Percentiles rank a stretch among this genome's conserved stretches.
phyloP scores from a whole-genome alignment of 2,888 invertebrate species.

The Folsomia manolachei region DNA sequence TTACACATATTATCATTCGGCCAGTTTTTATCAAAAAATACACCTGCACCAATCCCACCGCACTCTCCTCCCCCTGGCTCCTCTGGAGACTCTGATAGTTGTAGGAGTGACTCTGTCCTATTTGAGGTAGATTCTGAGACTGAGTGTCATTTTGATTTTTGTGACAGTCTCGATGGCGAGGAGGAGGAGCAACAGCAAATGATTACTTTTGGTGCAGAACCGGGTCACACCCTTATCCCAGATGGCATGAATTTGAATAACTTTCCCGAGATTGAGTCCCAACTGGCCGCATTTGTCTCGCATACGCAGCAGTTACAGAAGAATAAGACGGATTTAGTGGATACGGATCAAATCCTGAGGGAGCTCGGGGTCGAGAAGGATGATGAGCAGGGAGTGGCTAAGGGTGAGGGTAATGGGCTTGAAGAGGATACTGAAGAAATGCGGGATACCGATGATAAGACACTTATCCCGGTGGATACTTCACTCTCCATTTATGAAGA shows the following conservation, averaged over 20 bases:
- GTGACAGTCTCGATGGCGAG: background rate
- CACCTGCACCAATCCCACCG: background rate
- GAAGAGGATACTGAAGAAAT: conserved; percentile 19
- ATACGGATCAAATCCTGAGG: background rate
- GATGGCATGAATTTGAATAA: background rate
- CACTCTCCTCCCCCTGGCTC: background rate
- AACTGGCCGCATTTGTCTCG: background rate
- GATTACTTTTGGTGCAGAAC: background rate
- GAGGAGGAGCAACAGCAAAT: conserved; percentile 11
- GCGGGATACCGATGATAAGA: background rate
- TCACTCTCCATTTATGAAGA: conserved; percentile 13
- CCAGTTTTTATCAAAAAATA: conserved; percentile 26
- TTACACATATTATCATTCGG: conserved; percentile 16
- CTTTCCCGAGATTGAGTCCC: background rate
- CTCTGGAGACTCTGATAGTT: background rate
- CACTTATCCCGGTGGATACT: background rate
- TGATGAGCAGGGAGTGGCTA: background rate
- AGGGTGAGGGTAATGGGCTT: conserved; percentile 4
- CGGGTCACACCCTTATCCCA: background rate
- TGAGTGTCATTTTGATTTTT: background rate
- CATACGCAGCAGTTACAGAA: background rate
- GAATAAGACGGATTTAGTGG: background rate
- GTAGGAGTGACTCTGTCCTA: background rate
- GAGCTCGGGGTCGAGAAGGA: conserved; percentile 16
- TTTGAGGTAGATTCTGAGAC: background rate